Percentiles rank a stretch among this genome's conserved stretches.
Conservation (phyloP, 1,140 invertebrate genomes). For the Brachionus asplanchnoidis region DNA sequence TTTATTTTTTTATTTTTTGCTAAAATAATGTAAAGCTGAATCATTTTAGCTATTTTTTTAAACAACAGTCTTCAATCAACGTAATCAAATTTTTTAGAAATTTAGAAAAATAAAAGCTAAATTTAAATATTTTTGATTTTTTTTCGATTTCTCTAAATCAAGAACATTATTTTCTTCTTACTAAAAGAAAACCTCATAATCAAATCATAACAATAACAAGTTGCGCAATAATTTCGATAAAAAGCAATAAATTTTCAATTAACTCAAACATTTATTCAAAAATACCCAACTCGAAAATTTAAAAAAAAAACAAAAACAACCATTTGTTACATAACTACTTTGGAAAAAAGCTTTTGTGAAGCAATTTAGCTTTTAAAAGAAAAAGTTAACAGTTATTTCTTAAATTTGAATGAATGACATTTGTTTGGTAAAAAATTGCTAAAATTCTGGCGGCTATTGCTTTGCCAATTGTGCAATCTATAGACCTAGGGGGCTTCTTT, state of each 20-base stretch:
- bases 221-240: slow-evolving; percentile 9
- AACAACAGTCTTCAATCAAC: background rate
- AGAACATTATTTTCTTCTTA: background rate
- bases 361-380: background rate
- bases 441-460: background rate
- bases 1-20: background rate
- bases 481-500: background rate
- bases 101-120: background rate
- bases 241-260: slow-evolving; percentile 23
- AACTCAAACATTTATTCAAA: slow-evolving; percentile 3
- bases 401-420: slow-evolving; percentile 3
- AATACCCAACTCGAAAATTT: background rate
- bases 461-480: background rate
- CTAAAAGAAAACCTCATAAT: background rate
- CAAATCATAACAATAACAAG: background rate
- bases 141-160: background rate
- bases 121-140: background rate
- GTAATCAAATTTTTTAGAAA: background rate
- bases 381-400: background rate
- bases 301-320: background rate
- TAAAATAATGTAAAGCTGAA: background rate
- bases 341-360: background rate
- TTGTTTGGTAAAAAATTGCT: background rate
- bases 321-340: background rate
- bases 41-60: background rate